Evolutionary conservation across 2,113 vertebrate species (phyloP), one percentile per base, ranked within the genome.

Genomic region (Malaclemys terrapin): DNA sequence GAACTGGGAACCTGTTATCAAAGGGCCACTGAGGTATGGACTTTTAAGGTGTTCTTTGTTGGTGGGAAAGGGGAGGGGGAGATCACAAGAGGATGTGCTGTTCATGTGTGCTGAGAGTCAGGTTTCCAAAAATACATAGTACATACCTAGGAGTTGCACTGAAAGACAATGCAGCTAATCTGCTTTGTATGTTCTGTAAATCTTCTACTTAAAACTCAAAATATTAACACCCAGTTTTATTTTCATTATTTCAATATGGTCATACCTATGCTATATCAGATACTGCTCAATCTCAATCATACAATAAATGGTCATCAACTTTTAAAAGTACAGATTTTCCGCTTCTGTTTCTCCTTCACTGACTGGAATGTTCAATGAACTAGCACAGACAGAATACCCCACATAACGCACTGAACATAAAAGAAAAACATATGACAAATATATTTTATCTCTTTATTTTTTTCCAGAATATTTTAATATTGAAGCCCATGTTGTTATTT

Each of bases 391-490:
- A 96, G 82, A 83, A 94, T 91, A 87, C 56, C 56, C 88, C 65
- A 57, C 89, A 80, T 89, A 95, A 95, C 82, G 93, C 94, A 97
- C 90, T 95, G 88, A 96, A 95, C 95, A 92, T 47, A 88, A 97
- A 97, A 97, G 93, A 96, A 96, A 96, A 96, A 87, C 93, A 84
- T 94, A 96, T 96, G 96, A 96, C 85, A 81, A 95, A 83, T 91
- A 93, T 97, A 97, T 98, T 98, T 97, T 93, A 97, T 97, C 83
- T 98, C 97, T 98, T 99, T 98, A 98, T 98, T 98, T 98, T 97
- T 91, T 87, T 49, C 42, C 97, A 97, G 98, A 98, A 98, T 98
- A 98, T 97, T 98, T 98, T 97, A 96, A 98, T 98, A 98, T 97
- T 93, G 98, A 98, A 98, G 97, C 93, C 97, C 98, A 98, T 97